These are phyloP conservation scores for Metaphire vulgaris DNA, from an alignment of 1,140 invertebrate genomes.

Conservation along the genomic window DNA sequence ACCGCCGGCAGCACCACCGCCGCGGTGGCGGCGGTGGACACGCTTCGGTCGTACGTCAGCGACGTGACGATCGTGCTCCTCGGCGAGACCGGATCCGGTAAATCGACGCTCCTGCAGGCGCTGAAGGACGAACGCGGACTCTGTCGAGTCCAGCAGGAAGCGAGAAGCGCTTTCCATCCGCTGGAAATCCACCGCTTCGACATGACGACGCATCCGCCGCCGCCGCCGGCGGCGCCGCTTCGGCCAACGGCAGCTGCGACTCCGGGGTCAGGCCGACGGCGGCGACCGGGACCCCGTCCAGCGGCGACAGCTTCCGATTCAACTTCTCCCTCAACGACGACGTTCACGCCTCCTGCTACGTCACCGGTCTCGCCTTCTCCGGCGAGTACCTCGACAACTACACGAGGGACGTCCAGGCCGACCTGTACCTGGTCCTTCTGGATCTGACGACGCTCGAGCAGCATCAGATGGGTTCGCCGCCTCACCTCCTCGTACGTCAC, in stretches of 20 bases:
- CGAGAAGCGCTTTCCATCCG: not conserved
- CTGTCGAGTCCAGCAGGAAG: not conserved
- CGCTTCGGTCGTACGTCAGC: not conserved
- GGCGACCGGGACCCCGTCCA: not conserved
- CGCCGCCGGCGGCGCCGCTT: too few relatives aligned
- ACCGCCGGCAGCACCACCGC: too few relatives aligned
- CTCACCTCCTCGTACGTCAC: slow-evolving; percentile 27
- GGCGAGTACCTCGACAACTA: slow-evolving; percentile 14
- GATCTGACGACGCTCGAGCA: slow-evolving; percentile 29
- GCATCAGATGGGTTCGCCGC: slow-evolving; percentile 26
- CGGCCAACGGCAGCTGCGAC: not conserved
- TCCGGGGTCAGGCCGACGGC: not conserved
- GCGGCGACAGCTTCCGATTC: not conserved
- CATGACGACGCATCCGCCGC: too few relatives aligned
- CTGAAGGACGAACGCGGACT: slow-evolving; percentile 17
- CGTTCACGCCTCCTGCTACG: not conserved
- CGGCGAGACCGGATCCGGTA: slow-evolving; percentile 25
- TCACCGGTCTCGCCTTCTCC: not conserved
- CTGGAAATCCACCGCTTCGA: not conserved
- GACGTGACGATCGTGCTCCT: slow-evolving; percentile 26
- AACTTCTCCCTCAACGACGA: not conserved
- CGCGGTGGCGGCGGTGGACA: not conserved
- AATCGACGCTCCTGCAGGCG: slow-evolving; percentile 28
- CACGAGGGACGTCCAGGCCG: slow-evolving; percentile 24
- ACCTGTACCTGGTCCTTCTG: slow-evolving; percentile 24